Evolutionary conservation across 2,888 invertebrate genomes (phyloP), one percentile per base, ranked within the genome.

Genomic region (Pilophorus perplexus): DNA sequence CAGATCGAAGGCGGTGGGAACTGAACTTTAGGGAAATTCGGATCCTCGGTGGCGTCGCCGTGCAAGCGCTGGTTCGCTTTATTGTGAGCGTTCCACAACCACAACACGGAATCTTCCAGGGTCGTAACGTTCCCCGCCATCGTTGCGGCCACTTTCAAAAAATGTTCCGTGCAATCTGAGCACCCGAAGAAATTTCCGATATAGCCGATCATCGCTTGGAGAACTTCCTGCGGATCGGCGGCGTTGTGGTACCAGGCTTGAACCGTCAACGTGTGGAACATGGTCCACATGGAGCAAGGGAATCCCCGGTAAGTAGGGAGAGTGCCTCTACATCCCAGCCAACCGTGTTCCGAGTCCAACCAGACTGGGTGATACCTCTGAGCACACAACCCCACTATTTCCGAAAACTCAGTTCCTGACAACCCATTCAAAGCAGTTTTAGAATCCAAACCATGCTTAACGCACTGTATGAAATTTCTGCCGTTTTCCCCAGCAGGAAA

Each of bases 31-130:
- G 90, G 93, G 77, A 87, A 86, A 62, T 82, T 77, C 0, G 96
- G 93, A 79, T 99, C 98, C 78, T 97, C 96, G 1, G 93, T 90
- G 2, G 79, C 71, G 76, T 95, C 93, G 0, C 92, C 90, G 20
- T 89, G 83, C 23, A 99, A 80, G 71, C 97, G 83, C 71, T 86
- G 80, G 77, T 99, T 99, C 0, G 93, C 97, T 77, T 87, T 86
- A 77, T 98, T 98, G 76, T 98, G 97, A 0, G 92, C 89, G 73
- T 83, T 82, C 97, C 97, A 98, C 22, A 98, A 79, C 95, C 96
- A 98, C 40, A 96, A 77, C 0, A 96, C 84, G 14, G 87, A 85
- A 68, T 91, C 89, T 66, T 89, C 46, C 20, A 27, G 28, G 18
- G 27, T 28, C 1, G 65, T 40, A 12, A 91, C 87, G 72, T 85